Evolutionary conservation across 2,888 invertebrate genomes (phyloP), one percentile per base, ranked within the genome.

Genomic region (Lithodes maja): DNA sequence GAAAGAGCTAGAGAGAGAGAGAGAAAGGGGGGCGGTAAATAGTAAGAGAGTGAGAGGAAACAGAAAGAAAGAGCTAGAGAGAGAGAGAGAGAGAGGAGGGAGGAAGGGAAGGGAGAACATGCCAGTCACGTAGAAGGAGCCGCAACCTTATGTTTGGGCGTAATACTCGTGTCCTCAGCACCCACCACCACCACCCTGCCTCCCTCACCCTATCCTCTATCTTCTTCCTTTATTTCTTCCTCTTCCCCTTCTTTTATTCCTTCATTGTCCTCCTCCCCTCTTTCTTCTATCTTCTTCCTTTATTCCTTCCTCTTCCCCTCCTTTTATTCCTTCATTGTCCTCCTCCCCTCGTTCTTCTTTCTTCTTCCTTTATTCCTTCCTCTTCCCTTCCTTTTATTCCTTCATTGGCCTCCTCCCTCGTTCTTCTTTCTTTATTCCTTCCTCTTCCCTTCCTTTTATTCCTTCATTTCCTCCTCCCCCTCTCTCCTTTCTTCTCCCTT

Each of bases 121-220:
- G 74, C 87, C 33, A 87, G 87, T 87, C 87, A 87, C 87, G 87
- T 87, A 75, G 74, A 75, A 87, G 87, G 83, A 68, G 75, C 75
- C 69, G 55, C 83, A 83, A 71, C 87, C 87, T 87, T 83, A 83
- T 55, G 87, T 87, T 83, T 82, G 53, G 77, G 78, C 87, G 83
- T 87, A 83, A 87, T 83, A 87, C 79, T 53, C n/a, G 85, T 85
- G 85, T 85, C 85, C 85, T 79, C 79, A 85, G 69, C 74, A 49
- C 33, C 52, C 50, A 55, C 17, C 61, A 33, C 33, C 33, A 33
- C 33, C 33, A 33, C 33, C 33, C 33, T 33, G 33, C 33, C 33
- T 33, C 33, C 33, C 33, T 33, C 33, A 33, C 33, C 33, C 33
- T 33, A 33, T 33, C 33, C 33, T 33, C 33, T 12, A 12, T 61